These are phyloP conservation scores for Cyphomyrus discorhynchus DNA, from an alignment of 2,113 vertebrate genomes.

Conservation along the genomic window DNA sequence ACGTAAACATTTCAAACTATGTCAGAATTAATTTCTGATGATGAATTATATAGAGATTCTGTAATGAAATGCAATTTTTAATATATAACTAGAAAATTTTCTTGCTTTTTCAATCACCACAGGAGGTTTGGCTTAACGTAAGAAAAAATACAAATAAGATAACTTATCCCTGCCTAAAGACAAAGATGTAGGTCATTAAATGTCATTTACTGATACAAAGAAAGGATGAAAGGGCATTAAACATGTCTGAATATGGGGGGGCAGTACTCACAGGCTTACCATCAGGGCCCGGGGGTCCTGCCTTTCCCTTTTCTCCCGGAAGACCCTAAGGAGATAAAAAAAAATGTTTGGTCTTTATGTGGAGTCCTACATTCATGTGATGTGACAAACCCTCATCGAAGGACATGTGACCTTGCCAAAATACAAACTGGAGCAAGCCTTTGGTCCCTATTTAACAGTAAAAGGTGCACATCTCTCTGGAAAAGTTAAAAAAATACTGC, in stretches of 20 bases:
- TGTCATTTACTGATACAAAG: not conserved
- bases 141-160: not conserved
- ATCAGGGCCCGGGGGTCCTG: slow-evolving; percentile 44
- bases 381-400: not conserved
- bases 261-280: slow-evolving; percentile 45
- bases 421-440: not conserved
- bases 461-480: not conserved
- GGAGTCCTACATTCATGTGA: not conserved
- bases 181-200: not conserved
- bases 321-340: slow-evolving; percentile 31
- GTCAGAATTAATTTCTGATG: not conserved
- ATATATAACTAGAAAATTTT: not conserved
- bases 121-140: not conserved
- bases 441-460: not conserved
- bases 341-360: not conserved
- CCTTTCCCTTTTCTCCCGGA: slow-evolving; percentile 42
- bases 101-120: not conserved
- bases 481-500: not conserved
- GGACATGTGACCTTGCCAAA: not conserved
- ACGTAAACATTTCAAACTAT: not conserved
- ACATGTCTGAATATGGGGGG: not conserved
- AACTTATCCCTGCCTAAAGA: not conserved
- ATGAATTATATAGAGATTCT: not conserved
- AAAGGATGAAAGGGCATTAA: not conserved
- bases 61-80: not conserved